Evolutionary conservation across 2,113 vertebrate species (phyloP), one percentile per base, ranked within the genome.

Genomic region (Mirounga angustirostris): DNA sequence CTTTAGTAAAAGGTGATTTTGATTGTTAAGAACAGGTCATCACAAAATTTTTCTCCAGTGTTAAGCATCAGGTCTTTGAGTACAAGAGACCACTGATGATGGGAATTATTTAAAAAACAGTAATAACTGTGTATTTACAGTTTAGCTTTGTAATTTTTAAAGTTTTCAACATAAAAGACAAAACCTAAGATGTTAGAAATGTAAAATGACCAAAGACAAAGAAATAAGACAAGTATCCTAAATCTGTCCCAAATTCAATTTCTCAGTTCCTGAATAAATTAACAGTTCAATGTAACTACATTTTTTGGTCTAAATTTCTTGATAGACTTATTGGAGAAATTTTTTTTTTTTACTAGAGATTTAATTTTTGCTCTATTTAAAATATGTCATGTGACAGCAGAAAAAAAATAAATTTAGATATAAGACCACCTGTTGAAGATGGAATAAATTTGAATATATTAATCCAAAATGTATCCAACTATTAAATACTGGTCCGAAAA

Each of bases 131-230:
- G 12, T 58, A 76, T 43, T 92, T 88, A 88, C 16, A 79, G 46
- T 65, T 87, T 56, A 73, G 7, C 36, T 80, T 81, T 82, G 24
- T 87, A 87, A 46, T 76, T 83, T 95, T 84, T 65, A 40, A 95
- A 80, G n/a, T 93, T 71, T 92, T 86, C 74, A 16, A 43, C 73
- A 73, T 67, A 96, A 83, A 91, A 83, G 40, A 73, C 19, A 94
- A 94, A 83, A 92, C 22, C 43, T 84, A 94, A 65, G 52, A 73
- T 71, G 19, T 76, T 24, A 87, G 24, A 79, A 98, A 90, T 94
- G 19, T 82, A 65, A 94, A 83, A 92, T 71, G n/a, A 84, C 50
- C 16, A 89, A 78, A 96, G 33, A 81, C 21, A 93, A 58, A 24
- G 30, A 95, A 83, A 46, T 43, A 65, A 93, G 15, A 40, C 87